Conservation (phyloP, 2,113 vertebrate species). For the Myocastor coypus region DNA sequence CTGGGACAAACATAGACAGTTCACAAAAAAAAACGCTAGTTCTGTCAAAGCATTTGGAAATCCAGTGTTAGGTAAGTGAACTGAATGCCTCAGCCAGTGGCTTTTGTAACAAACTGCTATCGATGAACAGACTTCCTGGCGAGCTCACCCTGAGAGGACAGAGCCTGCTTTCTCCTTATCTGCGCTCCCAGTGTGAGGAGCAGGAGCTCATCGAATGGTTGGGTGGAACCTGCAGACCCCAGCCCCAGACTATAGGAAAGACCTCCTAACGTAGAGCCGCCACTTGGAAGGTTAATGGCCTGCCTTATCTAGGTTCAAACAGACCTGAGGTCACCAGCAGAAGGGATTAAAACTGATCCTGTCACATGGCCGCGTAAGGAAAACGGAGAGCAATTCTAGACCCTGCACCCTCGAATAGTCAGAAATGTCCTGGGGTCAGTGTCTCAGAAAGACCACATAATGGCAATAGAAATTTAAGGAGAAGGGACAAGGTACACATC, state of each 20-base stretch:
- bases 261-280: background rate
- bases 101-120: background rate
- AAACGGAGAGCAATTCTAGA: background rate
- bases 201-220: background rate
- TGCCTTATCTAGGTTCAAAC: background rate
- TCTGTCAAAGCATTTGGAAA: constrained; percentile 22
- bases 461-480: background rate
- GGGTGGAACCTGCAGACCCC: background rate
- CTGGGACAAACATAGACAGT: background rate
- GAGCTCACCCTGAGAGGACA: background rate
- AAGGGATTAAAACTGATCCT: background rate
- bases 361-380: background rate
- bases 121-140: constrained; percentile 25
- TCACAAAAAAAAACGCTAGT: background rate
- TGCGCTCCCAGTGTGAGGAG: background rate
- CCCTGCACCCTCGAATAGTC: background rate
- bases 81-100: background rate
- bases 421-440: background rate
- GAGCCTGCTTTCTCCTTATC: background rate
- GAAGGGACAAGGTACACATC: background rate
- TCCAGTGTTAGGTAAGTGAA: background rate
- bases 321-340: constrained; percentile 25
- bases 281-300: background rate
- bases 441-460: background rate
- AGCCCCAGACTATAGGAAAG: background rate